A percentile compares a stretch with the other conserved stretches of the same genome.
phyloP scores from a whole-genome alignment of 2,113 vertebrate genomes.

The Tetraodon nigroviridis region DNA sequence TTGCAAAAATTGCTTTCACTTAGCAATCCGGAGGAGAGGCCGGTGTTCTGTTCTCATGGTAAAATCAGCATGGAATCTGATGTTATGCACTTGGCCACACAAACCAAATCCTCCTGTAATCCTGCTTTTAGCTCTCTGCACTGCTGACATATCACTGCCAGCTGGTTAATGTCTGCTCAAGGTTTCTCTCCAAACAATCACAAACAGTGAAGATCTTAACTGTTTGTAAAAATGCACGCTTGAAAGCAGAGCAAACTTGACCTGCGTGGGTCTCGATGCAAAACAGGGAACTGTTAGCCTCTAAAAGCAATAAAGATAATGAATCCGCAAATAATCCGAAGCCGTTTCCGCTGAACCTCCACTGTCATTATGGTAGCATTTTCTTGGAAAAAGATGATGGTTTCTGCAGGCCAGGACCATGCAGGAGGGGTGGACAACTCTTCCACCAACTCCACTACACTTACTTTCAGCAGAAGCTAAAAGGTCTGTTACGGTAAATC shows the following conservation, averaged over 20 bases:
- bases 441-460: not conserved
- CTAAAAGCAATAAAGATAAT: slow-evolving; percentile 4
- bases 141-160: too few relatives aligned
- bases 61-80: too few relatives aligned
- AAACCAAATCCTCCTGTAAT: too few relatives aligned
- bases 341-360: slow-evolving; percentile 26
- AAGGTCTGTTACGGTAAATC: slow-evolving; percentile 31
- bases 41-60: too few relatives aligned
- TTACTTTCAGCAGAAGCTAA: slow-evolving; percentile 7
- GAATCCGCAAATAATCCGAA: slow-evolving; percentile 2
- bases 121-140: too few relatives aligned
- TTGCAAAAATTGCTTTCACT: not conserved
- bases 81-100: too few relatives aligned
- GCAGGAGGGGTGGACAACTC: slow-evolving; percentile 5
- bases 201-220: too few relatives aligned
- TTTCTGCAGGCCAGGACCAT: slow-evolving; percentile 25
- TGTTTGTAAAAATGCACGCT: not conserved
- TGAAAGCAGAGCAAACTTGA: slow-evolving; percentile 16
- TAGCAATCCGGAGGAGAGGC: not conserved
- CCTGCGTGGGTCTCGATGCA: slow-evolving; percentile 27
- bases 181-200: too few relatives aligned
- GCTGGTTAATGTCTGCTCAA: too few relatives aligned
- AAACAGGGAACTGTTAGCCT: slow-evolving; percentile 25
- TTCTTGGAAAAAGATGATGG: slow-evolving; percentile 26
- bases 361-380: slow-evolving; percentile 34